Evolutionary conservation across 2,113 vertebrate genomes (phyloP), one percentile per base, ranked within the genome.

Genomic region (Cyphomyrus discorhynchus): DNA sequence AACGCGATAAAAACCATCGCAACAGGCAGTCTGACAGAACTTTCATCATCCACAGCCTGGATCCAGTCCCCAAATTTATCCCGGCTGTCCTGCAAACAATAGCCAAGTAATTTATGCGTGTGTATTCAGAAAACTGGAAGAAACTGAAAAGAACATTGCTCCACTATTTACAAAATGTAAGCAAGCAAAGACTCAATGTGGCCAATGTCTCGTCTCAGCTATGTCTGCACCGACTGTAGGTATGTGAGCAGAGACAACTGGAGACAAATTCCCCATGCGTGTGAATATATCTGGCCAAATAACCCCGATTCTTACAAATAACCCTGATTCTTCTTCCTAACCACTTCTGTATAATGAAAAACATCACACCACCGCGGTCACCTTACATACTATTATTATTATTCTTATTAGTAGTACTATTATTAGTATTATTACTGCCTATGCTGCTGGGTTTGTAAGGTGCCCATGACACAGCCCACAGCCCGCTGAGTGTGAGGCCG

Each of bases 1-100:
- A 46, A 31, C 6, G 56, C 19, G 46, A 27, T 83, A 86, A 84
- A 94, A 92, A 98, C 98, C 97, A 97, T 97, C 92, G 97, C 96
- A 88, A 96, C 94, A 89, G 97, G 96, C 90, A 95, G 93, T 66
- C 97, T 96, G 62, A 95, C 92, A 92, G 97, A 96, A 89, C 95
- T 92, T 95, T 98, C 96, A 94, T 97, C 97, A 93, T 97, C 96
- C 88, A 97, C 95, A 83, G 97, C 96, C 89, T 96, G 88, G 82
- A 97, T 96, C 89, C 92, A 95, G 94, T 97, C 96, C 93, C 97
- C 97, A 92, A 95, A 94, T 92, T 96, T 96, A 90, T 97, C 95
- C 77, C 95, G 95, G 86, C 96, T 96, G 92, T 97, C 97, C 97
- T 98, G 88, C 42, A 39, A 82, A 56, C 27, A 35, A 45, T 8